These are phyloP conservation scores for Alca torda DNA, from an alignment of 2,797 vertebrate genomes.

Conservation along the genomic window DNA sequence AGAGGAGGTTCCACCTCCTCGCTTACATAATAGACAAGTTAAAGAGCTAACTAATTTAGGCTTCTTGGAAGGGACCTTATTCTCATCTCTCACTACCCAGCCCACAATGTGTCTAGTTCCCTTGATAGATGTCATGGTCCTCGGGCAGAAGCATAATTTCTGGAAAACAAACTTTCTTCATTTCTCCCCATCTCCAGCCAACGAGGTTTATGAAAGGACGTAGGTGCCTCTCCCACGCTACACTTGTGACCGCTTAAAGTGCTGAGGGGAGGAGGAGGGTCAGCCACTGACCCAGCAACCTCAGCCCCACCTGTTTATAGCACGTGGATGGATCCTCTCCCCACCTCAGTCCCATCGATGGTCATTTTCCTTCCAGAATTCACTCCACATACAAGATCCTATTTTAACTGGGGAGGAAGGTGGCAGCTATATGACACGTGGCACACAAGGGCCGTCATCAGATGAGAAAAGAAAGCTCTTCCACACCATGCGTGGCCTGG, in stretches of 20 bases:
- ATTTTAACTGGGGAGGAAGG: not conserved
- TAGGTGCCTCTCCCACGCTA: not conserved
- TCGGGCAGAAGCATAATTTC: not conserved
- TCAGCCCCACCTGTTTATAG: not conserved
- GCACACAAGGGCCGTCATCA: not conserved
- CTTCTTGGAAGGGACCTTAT: not conserved
- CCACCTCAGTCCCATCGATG: not conserved
- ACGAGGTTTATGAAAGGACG: not conserved
- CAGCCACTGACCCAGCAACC: not conserved
- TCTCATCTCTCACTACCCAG: not conserved
- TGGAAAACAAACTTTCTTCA: not conserved
- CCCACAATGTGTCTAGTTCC: not conserved
- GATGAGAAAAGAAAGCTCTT: not conserved
- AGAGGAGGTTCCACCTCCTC: not conserved
- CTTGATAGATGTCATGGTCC: not conserved
- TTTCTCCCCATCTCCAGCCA: not conserved
- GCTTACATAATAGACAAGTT: not conserved
- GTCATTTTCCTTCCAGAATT: not conserved
- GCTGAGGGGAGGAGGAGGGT: not conserved
- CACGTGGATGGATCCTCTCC: fast-evolving
- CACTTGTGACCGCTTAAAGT: not conserved
- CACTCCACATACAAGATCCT: not conserved
- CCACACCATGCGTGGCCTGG: not conserved
- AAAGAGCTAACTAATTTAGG: not conserved
- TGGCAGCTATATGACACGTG: not conserved